Conservation (phyloP, 2,888 invertebrate species). For the Hylaea fasciaria region DNA sequence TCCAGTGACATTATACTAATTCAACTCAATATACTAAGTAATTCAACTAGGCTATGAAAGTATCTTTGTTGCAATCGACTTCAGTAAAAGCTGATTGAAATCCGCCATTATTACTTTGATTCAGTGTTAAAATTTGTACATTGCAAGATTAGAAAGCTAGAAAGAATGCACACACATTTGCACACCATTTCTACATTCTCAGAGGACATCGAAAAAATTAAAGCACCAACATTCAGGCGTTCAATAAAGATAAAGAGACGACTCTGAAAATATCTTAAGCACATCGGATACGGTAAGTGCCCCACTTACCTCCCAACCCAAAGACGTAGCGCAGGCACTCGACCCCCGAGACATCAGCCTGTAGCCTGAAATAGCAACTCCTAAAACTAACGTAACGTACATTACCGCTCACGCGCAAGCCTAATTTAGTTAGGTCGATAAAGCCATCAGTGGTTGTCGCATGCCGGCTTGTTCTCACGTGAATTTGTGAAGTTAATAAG, state of each 20-base stretch:
- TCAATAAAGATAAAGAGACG: constrained; percentile 11
- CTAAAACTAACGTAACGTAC: background rate
- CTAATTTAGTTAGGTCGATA: background rate
- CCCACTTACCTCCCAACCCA: constrained; percentile 10
- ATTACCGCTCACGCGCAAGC: background rate
- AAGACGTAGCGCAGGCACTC: constrained; percentile 1
- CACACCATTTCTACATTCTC: background rate
- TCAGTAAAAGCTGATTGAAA: too few species aligned
- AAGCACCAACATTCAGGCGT: background rate
- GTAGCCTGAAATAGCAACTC: constrained; percentile 1
- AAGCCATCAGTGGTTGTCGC: constrained; percentile 2
- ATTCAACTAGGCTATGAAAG: too few species aligned
- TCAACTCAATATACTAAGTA: too few species aligned
- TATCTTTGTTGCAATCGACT: too few species aligned
- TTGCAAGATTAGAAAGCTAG: background rate
- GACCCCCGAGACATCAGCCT: constrained; percentile 14
- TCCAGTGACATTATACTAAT: too few species aligned
- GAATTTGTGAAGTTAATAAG: constrained; percentile 15
- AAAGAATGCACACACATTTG: too few species aligned
- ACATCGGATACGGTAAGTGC: constrained; percentile 21
- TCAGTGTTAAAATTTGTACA: too few species aligned
- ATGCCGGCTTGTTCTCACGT: background rate
- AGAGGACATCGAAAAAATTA: background rate
- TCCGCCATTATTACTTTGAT: too few species aligned
- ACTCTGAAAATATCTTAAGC: constrained; percentile 12